Conservation (phyloP, 2,888 invertebrate species). For the Diaprepes abbreviatus region DNA sequence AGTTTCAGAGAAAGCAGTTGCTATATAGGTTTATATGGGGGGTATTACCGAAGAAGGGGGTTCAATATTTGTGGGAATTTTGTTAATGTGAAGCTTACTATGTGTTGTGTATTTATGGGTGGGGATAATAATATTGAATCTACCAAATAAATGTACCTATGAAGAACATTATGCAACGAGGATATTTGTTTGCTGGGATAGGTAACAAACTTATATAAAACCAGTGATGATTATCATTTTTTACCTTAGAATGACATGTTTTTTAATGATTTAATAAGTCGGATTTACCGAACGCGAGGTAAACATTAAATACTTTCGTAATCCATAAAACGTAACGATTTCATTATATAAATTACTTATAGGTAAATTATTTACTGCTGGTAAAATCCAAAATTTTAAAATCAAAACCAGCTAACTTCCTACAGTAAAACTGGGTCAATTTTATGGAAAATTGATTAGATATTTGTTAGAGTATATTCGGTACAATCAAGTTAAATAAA, state of each 20-base stretch:
- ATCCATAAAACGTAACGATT: not conserved
- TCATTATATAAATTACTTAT: not conserved
- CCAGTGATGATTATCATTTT: not conserved
- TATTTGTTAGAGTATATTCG: not conserved
- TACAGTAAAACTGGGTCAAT: not conserved
- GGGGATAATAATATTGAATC: constrained; percentile 24
- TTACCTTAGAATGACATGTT: not conserved
- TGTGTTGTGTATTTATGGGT: not conserved
- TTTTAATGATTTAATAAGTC: not conserved
- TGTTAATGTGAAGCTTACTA: constrained; percentile 14
- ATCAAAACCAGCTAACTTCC: not conserved
- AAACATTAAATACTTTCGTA: constrained; percentile 7
- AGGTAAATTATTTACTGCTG: not conserved
- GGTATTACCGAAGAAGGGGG: constrained; percentile 23
- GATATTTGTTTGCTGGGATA: constrained; percentile 8
- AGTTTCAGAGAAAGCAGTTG: constrained; percentile 33
- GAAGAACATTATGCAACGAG: constrained; percentile 17
- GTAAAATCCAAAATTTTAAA: not conserved
- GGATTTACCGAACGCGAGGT: not conserved
- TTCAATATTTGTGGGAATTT: constrained; percentile 34
- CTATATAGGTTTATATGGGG: constrained; percentile 40
- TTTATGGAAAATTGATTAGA: not conserved
- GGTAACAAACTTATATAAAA: constrained; percentile 14
- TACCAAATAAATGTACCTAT: not conserved
- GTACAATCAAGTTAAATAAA: not conserved